Evolutionary conservation across 2,888 invertebrate genomes (phyloP), one percentile per base, ranked within the genome.

Genomic region (Epistrophe eligans): DNA sequence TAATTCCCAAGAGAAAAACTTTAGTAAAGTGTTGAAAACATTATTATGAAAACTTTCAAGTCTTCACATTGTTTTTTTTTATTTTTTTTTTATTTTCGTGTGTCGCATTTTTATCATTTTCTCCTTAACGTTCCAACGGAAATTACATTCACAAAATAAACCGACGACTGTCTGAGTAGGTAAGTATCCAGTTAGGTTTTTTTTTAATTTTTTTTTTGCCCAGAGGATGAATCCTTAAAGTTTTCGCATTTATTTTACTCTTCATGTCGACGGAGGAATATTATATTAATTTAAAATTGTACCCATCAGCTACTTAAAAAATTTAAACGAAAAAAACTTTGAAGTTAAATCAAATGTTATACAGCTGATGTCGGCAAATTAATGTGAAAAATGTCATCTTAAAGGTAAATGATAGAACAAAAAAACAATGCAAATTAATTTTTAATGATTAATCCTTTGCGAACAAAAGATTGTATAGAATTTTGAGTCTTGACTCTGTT

Each of bases 181-280:
- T 45, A 64, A 40, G 48, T 45, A 28, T 48, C 32, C 66, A 32
- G 48, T 66, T 32, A 24, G 48, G 45, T 7, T 64, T 11, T 64
- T 64, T 64, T 11, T 15, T 1, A 0, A 28, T 57, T 50, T 28
- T 58, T 58, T 13, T 55, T 24, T 19, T 71, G 66, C 66, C 79
- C 70, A 32, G 15, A 52, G 79, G 76, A 83, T 28, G 40, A 55
- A 70, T 70, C 38, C 38, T 43, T 17, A 79, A 79, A 87, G 79
- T 83, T 87, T 87, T 72, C 71, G 76, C 87, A 87, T 83, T 83
- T 79, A 87, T 83, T 83, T 79, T 87, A 87, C 76, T 87, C 77
- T 64, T 58, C 83, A 66, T 83, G 73, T 83, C 74, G 67, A 48
- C 71, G 19, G 55, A 83, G 62, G 60, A 87, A 67, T 72, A 52